Evolutionary conservation across 2,797 vertebrate species (phyloP).

Genomic region (Moxostoma hubbsi): DNA sequence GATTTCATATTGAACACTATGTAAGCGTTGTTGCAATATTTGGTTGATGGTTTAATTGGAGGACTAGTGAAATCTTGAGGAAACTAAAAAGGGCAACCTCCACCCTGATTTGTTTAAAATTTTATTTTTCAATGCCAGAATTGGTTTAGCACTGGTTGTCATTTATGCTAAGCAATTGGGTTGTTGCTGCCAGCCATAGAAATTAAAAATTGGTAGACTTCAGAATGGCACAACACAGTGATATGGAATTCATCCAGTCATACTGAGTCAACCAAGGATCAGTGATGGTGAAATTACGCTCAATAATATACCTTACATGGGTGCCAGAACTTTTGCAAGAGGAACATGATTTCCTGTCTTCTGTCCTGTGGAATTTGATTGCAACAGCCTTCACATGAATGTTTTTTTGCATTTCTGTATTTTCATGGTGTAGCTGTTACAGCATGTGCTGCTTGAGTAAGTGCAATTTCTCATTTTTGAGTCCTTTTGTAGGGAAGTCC

Average conservation of each 20-base stretch:
- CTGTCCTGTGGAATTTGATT: neutral
- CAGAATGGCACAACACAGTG: neutral
- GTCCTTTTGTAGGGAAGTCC: too few species aligned
- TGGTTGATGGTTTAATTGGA: neutral
- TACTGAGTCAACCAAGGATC: neutral
- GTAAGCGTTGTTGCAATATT: neutral
- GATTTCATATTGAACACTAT: neutral
- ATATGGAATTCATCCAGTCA: neutral
- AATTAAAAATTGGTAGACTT: neutral
- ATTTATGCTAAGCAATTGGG: neutral
- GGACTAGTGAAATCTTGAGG: neutral
- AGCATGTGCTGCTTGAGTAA: neutral
- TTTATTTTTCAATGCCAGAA: neutral
- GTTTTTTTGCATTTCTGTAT: neutral
- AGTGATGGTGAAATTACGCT: too few species aligned
- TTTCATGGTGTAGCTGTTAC: neutral
- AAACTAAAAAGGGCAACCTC: neutral
- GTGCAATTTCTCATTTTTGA: too few species aligned
- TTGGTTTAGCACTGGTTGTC: neutral
- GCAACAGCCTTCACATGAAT: too few species aligned
- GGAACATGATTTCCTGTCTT: neutral
- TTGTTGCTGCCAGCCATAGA: neutral
- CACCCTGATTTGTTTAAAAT: conserved; percentile 16
- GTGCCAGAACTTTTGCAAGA: neutral
- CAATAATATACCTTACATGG: neutral